These are phyloP conservation scores for Nemurella pictetii DNA, from an alignment of 2,888 invertebrate species.

Conservation along the genomic window DNA sequence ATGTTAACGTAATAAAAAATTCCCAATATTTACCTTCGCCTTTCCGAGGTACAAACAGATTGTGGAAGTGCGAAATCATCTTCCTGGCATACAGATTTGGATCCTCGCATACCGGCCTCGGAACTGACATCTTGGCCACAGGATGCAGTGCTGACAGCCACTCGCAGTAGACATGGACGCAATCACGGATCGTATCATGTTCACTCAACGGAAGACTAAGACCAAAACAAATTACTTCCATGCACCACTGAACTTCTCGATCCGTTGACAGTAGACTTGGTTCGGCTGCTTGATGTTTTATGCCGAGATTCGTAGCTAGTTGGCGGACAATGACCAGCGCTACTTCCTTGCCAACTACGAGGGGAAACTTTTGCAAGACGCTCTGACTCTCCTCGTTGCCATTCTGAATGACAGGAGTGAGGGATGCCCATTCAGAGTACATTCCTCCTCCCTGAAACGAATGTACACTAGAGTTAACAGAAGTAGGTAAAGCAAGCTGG, in stretches of 20 bases:
- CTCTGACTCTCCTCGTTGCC: constrained; percentile 67
- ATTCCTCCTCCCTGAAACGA: constrained; percentile 67
- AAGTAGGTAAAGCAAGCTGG: not conserved
- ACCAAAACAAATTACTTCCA: constrained; percentile 91
- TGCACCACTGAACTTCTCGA: constrained; percentile 66
- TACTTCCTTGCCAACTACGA: constrained; percentile 75
- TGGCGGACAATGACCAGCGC: constrained; percentile 79
- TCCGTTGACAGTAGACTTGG: constrained; percentile 83
- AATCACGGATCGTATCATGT: constrained; percentile 93
- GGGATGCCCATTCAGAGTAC: constrained; percentile 84
- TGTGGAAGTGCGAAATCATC: constrained; percentile 91
- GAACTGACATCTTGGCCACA: constrained; percentile 83
- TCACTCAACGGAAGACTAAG: constrained; percentile 86
- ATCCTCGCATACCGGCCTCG: constrained; percentile 83
- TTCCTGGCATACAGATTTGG: constrained; percentile 88
- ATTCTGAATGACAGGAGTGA: constrained; percentile 67
- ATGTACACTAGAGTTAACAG: not conserved
- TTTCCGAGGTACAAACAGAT: constrained; percentile 89
- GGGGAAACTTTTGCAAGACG: constrained; percentile 77
- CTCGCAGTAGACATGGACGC: constrained; percentile 95
- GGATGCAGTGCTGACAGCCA: constrained; percentile 90
- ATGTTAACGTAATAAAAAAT: no score
- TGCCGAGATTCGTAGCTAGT: constrained; percentile 69
- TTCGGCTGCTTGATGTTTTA: constrained; percentile 74
- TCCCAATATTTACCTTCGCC: constrained; percentile 78